Conservation (phyloP, 2,888 invertebrate species). For the Stegophylla sp. region DNA sequence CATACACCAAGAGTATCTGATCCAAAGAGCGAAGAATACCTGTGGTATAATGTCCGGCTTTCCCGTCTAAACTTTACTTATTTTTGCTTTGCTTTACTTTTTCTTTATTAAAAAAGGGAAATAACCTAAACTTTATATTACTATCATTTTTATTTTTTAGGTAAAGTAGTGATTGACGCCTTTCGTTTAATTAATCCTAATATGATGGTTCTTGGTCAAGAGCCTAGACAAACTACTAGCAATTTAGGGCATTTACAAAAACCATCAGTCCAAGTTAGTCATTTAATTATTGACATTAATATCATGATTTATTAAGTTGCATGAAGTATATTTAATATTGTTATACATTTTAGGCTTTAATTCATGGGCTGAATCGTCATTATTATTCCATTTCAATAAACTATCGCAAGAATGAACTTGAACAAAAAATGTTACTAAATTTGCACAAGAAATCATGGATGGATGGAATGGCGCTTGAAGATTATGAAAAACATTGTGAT, state of each 20-base stretch:
- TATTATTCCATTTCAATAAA: constrained; percentile 99
- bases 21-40: too few species aligned
- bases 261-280: constrained; percentile 83
- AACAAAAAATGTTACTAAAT: constrained; percentile 98
- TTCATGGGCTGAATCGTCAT: constrained; percentile 97
- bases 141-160: constrained; percentile 61
- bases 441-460: constrained; percentile 99
- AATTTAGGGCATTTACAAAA: constrained; percentile 98
- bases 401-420: constrained; percentile 97
- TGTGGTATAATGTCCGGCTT: too few species aligned
- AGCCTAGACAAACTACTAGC: constrained; percentile 97
- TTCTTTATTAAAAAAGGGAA: background rate
- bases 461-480: constrained; percentile 89
- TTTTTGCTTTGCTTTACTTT: too few species aligned
- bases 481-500: constrained; percentile 91
- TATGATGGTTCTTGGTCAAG: constrained; percentile 98
- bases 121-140: too few species aligned
- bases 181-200: constrained; percentile 99
- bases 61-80: too few species aligned
- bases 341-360: constrained; percentile 77
- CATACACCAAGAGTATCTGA: too few species aligned
- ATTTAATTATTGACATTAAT: background rate
- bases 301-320: background rate
- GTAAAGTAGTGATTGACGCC: constrained; percentile 98
- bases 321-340: background rate